A percentile compares a stretch with the other conserved stretches of the same genome.
Conservation (phyloP, 2,797 vertebrate species). For the Danio tinwini region DNA sequence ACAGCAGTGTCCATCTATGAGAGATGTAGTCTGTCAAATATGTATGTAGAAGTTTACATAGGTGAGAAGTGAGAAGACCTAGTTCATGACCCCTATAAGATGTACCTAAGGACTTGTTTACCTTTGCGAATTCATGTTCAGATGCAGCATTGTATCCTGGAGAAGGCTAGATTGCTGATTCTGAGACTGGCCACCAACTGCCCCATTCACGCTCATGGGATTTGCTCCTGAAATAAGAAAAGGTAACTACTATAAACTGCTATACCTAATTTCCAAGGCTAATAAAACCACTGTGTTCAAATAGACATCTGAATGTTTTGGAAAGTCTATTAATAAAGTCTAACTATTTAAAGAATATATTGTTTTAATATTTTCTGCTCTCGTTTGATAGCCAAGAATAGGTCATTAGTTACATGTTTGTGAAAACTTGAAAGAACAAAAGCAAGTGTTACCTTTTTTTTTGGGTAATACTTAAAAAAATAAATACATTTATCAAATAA, state of each 20-base stretch:
- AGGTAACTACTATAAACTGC: neutral
- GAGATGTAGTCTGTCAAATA: too few relatives aligned
- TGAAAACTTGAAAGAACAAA: too few relatives aligned
- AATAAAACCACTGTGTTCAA: neutral
- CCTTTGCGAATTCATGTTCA: conserved; percentile 92
- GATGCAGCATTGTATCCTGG: conserved; percentile 93
- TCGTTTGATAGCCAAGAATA: too few relatives aligned
- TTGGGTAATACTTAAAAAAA: too few relatives aligned
- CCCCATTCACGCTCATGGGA: conserved; percentile 94
- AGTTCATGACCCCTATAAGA: neutral
- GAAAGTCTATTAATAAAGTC: neutral
- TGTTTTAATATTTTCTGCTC: too few relatives aligned
- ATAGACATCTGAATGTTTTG: neutral
- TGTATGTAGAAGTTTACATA: too few relatives aligned
- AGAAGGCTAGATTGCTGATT: conserved; percentile 84
- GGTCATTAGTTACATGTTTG: too few relatives aligned
- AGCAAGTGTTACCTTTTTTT: too few relatives aligned
- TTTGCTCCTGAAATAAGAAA: conserved; percentile 75
- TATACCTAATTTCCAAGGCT: neutral
- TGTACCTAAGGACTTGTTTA: conserved; percentile 69
- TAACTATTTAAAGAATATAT: too few relatives aligned
- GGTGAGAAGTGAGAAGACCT: too few relatives aligned
- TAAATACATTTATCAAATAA: too few relatives aligned
- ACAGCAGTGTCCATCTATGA: too few relatives aligned
- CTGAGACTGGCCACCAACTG: conserved; percentile 82